These are phyloP conservation scores for Alexandromys fortis DNA, from an alignment of 2,113 vertebrate species.

Conservation along the genomic window DNA sequence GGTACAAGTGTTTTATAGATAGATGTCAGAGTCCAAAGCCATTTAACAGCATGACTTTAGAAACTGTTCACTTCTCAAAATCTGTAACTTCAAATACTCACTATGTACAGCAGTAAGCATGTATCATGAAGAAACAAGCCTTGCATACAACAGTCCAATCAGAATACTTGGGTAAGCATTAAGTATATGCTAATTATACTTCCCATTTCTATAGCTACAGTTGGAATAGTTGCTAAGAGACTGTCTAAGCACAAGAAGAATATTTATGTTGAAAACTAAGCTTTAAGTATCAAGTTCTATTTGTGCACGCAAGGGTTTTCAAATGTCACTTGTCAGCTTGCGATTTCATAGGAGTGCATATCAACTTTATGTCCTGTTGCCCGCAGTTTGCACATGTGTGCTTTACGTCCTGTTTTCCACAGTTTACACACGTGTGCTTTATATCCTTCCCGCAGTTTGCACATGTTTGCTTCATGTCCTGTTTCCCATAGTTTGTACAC, in stretches of 20 bases:
- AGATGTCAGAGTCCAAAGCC: background rate
- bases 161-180: background rate
- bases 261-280: constrained; percentile 19
- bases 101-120: background rate
- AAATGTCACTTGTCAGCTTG: background rate
- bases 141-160: background rate
- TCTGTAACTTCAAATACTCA: constrained; percentile 1
- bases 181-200: background rate
- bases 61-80: background rate
- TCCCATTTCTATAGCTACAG: background rate
- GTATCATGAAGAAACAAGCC: background rate
- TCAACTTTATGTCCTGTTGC: background rate
- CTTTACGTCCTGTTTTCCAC: background rate
- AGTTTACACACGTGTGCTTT: background rate
- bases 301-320: background rate
- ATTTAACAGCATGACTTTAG: background rate
- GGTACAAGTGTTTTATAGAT: background rate
- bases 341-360: background rate
- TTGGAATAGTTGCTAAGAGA: constrained; percentile 1
- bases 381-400: background rate
- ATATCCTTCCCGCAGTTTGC: background rate
- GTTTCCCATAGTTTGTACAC: background rate
- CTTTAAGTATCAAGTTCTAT: background rate
- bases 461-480: background rate
- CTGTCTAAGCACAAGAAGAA: background rate